Evolutionary conservation across 2,113 vertebrate species (phyloP).

Genomic region (Tenrec ecaudatus): DNA sequence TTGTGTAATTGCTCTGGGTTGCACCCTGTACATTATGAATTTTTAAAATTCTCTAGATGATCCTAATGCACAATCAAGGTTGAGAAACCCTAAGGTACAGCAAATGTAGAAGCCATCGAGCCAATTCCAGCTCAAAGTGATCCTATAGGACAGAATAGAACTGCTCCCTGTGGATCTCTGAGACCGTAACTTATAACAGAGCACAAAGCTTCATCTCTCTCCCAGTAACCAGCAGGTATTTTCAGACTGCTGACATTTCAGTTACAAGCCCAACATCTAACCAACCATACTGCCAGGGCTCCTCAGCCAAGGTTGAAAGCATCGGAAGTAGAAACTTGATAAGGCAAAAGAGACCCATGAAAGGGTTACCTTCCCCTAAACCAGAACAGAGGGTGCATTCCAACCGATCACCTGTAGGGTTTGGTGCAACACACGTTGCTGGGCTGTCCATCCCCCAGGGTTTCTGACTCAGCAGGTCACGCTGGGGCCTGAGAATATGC

Average conservation of each 20-base stretch:
- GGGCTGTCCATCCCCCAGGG: fast-evolving
- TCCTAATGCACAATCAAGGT: not conserved
- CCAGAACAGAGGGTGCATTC: not conserved
- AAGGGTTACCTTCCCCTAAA: not conserved
- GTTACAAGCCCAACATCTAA: no score
- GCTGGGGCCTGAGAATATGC: not conserved
- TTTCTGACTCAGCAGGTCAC: not conserved
- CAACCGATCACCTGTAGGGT: not conserved
- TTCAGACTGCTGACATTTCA: no score
- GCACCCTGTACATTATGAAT: not conserved
- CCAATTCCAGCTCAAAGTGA: no score
- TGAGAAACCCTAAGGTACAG: not conserved
- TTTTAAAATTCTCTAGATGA: not conserved
- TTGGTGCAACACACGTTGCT: not conserved
- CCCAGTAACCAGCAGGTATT: no score
- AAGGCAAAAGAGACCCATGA: not conserved
- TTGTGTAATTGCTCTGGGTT: not conserved
- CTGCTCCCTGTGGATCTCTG: no score
- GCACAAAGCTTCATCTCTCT: no score
- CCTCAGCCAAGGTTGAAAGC: not conserved
- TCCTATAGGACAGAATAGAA: no score
- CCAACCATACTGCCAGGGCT: no score
- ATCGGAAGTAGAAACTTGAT: not conserved
- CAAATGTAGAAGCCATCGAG: no score
- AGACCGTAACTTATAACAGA: no score